phyloP scores from a whole-genome alignment of 2,888 invertebrate species.

The Orchestes rusci region DNA sequence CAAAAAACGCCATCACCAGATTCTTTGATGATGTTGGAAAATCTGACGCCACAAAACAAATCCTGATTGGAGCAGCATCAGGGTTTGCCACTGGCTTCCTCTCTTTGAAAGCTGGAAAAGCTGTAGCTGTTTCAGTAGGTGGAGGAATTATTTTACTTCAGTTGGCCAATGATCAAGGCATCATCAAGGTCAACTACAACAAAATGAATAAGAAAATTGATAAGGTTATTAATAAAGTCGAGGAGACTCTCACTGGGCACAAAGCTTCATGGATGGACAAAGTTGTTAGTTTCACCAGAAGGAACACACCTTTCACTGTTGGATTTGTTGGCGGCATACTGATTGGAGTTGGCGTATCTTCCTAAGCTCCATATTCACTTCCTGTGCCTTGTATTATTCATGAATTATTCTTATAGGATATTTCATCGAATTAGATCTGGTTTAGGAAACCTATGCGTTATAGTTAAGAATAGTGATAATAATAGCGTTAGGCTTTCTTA shows the following conservation, averaged over 20 bases:
- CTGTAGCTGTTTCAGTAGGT: conserved; percentile 85
- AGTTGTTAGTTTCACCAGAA: conserved; percentile 65
- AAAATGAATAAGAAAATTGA: conserved; percentile 77
- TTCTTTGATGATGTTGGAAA: conserved; percentile 75
- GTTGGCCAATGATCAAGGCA: conserved; percentile 89
- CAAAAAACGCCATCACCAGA: conserved; percentile 65
- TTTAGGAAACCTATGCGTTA: too few relatives aligned
- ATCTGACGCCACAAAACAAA: conserved; percentile 80
- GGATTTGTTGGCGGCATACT: conserved; percentile 86
- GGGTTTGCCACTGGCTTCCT: conserved; percentile 86
- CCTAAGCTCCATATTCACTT: too few relatives aligned
- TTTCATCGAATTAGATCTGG: too few relatives aligned
- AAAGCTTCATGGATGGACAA: conserved; percentile 72
- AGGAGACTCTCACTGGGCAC: conserved; percentile 69
- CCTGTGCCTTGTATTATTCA: too few relatives aligned
- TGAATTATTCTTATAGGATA: too few relatives aligned
- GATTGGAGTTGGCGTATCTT: conserved; percentile 59
- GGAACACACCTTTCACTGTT: conserved; percentile 70
- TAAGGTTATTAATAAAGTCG: conserved; percentile 76
- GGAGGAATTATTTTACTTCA: conserved; percentile 84
- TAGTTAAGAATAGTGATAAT: too few relatives aligned
- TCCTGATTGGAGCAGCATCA: conserved; percentile 76
- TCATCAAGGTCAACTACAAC: conserved; percentile 87
- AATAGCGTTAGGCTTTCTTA: too few relatives aligned
- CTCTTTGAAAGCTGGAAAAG: conserved; percentile 87